Evolutionary conservation across 2,113 vertebrate genomes (phyloP).

Genomic region (Podarcis raffonei): DNA sequence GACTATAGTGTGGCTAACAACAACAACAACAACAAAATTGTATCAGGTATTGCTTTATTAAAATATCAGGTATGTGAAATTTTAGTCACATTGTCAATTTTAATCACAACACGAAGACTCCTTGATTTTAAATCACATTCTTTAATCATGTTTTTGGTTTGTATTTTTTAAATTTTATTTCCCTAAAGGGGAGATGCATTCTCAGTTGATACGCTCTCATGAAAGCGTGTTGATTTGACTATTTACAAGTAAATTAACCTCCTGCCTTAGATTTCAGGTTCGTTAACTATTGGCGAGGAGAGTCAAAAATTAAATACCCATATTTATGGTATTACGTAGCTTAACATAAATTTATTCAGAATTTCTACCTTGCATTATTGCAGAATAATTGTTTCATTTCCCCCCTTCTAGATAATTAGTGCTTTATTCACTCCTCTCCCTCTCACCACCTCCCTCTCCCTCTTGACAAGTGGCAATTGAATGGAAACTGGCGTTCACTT

Average conservation of each 20-base stretch:
- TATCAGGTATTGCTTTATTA: background rate
- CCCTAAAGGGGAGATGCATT: background rate
- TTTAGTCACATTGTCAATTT: background rate
- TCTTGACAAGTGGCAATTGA: background rate
- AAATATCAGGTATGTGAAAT: background rate
- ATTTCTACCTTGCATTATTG: conserved; percentile 4
- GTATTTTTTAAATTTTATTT: background rate
- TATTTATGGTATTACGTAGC: conserved; percentile 6
- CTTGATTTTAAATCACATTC: background rate
- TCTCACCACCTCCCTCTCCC: background rate
- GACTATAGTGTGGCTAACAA: background rate
- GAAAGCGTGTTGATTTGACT: conserved; percentile 27
- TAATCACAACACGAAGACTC: conserved; percentile 2
- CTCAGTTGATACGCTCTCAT: background rate
- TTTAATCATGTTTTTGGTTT: conserved; percentile 26
- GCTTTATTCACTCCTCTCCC: background rate
- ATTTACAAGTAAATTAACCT: conserved; percentile 21
- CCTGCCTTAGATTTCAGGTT: conserved; percentile 13
- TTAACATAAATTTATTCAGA: conserved; percentile 6
- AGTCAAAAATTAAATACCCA: conserved; percentile 4
- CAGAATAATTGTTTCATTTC: background rate
- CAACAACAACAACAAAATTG: too few relatives aligned
- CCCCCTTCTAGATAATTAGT: background rate
- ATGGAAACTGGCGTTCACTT: conserved; percentile 9
- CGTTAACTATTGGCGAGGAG: background rate